Evolutionary conservation across 1,140 invertebrate genomes (phyloP).

Genomic region (Oedothorax gibbosus): DNA sequence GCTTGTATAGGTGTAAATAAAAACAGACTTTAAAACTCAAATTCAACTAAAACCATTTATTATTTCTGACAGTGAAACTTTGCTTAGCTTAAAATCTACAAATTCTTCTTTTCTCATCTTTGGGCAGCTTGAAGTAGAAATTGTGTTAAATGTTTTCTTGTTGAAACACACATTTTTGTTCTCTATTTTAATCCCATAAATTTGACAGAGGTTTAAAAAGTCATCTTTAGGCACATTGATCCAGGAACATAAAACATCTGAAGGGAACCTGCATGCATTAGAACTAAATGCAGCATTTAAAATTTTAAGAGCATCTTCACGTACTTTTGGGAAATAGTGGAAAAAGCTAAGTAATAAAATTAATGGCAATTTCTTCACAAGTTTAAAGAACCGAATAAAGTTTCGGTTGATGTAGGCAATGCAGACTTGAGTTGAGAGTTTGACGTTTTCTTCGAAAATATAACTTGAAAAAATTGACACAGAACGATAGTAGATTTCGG

Average conservation of each 20-base stretch:
- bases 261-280: slow-evolving; percentile 21
- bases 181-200: slow-evolving; percentile 12
- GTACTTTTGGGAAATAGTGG: slow-evolving; percentile 10
- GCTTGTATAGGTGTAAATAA: too few species aligned
- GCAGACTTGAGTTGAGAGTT: slow-evolving; percentile 9
- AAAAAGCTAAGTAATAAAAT: slow-evolving; percentile 37
- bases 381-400: slow-evolving; percentile 32
- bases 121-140: neutral
- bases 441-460: neutral
- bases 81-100: slow-evolving; percentile 14
- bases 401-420: slow-evolving; percentile 23
- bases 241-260: slow-evolving; percentile 8
- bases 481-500: slow-evolving; percentile 39
- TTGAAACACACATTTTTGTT: slow-evolving; percentile 21
- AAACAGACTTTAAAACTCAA: too few species aligned
- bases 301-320: neutral
- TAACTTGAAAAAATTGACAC: slow-evolving; percentile 11
- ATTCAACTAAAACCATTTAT: slow-evolving; percentile 33
- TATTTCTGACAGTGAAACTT: slow-evolving; percentile 2
- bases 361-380: slow-evolving; percentile 35
- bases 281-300: slow-evolving; percentile 36
- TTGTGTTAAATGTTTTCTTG: slow-evolving; percentile 22
- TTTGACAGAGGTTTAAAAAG: slow-evolving; percentile 26
- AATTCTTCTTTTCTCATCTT: slow-evolving; percentile 16
- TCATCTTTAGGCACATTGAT: slow-evolving; percentile 2